Conservation (phyloP, 2,888 invertebrate genomes). For the Lissocephala sabroskyi region DNA sequence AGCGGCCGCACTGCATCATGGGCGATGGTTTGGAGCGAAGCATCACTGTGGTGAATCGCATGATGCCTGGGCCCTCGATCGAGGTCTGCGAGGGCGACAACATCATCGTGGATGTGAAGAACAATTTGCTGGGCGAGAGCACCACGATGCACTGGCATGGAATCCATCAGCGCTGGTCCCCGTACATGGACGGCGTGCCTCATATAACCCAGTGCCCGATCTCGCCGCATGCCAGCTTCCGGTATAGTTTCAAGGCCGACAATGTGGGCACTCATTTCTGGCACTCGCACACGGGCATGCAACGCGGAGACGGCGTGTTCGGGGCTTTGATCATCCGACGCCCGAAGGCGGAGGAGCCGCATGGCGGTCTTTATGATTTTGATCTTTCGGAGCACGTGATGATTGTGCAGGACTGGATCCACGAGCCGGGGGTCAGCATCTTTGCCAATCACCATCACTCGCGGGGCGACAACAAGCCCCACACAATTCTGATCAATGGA, state of each 20-base stretch:
- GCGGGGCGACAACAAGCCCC: constrained; percentile 86
- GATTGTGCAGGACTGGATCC: constrained; percentile 87
- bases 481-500: constrained; percentile 87
- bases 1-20: constrained; percentile 84
- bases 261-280: constrained; percentile 89
- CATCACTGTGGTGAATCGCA: constrained; percentile 85
- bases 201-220: constrained; percentile 90
- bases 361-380: constrained; percentile 81
- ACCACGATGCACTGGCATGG: constrained; percentile 96
- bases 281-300: constrained; percentile 87
- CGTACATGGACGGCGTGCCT: constrained; percentile 93
- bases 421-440: constrained; percentile 80
- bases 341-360: constrained; percentile 78
- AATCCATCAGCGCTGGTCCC: constrained; percentile 82
- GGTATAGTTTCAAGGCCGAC: constrained; percentile 82
- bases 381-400: constrained; percentile 84
- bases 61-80: constrained; percentile 89
- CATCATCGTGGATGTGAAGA: constrained; percentile 86
- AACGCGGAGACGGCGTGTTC: constrained; percentile 88
- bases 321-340: constrained; percentile 84
- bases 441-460: constrained; percentile 91
- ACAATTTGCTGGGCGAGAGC: constrained; percentile 84
- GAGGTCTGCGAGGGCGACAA: constrained; percentile 92
- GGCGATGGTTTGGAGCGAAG: constrained; percentile 86
- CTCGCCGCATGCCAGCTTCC: constrained; percentile 81